Evolutionary conservation across 1,140 invertebrate genomes (phyloP).

Genomic region (Euborellia annulipes): DNA sequence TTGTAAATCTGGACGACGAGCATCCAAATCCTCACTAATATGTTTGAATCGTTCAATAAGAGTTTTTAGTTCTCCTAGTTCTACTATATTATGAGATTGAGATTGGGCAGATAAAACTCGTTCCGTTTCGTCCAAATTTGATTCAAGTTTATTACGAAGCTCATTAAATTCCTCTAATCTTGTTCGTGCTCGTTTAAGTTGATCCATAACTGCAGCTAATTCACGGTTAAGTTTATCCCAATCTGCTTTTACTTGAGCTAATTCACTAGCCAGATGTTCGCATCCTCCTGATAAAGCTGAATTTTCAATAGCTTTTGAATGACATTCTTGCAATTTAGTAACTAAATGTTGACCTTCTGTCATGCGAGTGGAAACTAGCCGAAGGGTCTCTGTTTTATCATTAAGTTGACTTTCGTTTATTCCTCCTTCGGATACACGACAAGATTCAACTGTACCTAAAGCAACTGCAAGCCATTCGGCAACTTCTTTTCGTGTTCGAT

Average conservation of each 20-base stretch:
- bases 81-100: conserved; percentile 48
- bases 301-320: conserved; percentile 60
- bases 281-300: conserved; percentile 65
- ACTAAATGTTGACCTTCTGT: conserved; percentile 77
- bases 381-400: conserved; percentile 5
- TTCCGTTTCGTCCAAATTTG: conserved; percentile 54
- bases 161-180: conserved; percentile 72
- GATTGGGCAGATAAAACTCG: conserved; percentile 27
- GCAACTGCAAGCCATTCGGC: no score
- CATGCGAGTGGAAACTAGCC: conserved; percentile 50
- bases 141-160: conserved; percentile 44
- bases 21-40: conserved; percentile 1
- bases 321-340: conserved; percentile 60
- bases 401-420: no score
- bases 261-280: conserved; percentile 52
- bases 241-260: conserved; percentile 53
- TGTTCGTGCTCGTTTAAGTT: conserved; percentile 40
- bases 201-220: conserved; percentile 56
- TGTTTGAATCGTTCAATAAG: conserved; percentile 57
- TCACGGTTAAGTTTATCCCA: conserved; percentile 74
- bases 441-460: no score
- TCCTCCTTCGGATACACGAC: no score
- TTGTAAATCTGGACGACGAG: background rate
- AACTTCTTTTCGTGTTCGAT: no score
- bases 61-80: conserved; percentile 81